Evolutionary conservation across 2,797 vertebrate species (phyloP).

Genomic region (Syndactyla subalaris): DNA sequence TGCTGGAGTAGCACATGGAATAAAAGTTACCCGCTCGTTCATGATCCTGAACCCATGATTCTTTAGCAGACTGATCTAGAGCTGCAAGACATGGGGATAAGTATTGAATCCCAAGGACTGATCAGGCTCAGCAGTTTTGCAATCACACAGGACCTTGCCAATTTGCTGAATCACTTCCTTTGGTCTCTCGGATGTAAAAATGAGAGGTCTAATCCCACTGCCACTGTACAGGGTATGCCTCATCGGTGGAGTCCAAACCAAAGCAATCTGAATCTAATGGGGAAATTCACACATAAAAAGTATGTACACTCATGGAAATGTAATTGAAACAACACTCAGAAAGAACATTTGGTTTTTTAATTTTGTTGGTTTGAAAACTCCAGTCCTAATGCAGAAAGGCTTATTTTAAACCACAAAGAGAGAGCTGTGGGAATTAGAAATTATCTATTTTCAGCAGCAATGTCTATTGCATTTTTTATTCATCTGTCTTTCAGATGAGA

Average conservation of each 20-base stretch:
- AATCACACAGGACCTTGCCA: constrained; percentile 37
- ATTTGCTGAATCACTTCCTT: constrained; percentile 58
- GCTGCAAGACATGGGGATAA: not conserved
- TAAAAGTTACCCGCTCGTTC: not conserved
- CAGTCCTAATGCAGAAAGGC: constrained; percentile 16
- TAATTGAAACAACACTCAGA: constrained; percentile 45
- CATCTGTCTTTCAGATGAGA: constrained; percentile 51
- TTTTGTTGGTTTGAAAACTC: constrained; percentile 6
- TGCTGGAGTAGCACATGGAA: not conserved
- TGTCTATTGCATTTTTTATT: constrained; percentile 37
- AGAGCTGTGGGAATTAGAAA: constrained; percentile 8
- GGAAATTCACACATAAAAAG: constrained; percentile 43
- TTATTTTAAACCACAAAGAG: constrained; percentile 53
- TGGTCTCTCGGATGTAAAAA: constrained; percentile 3
- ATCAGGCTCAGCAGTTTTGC: constrained; percentile 51
- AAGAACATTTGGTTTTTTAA: not conserved
- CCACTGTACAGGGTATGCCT: constrained; percentile 18
- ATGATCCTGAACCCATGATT: not conserved
- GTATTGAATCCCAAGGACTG: not conserved
- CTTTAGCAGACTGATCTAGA: not conserved
- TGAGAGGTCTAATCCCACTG: constrained; percentile 37
- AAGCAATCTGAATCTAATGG: constrained; percentile 25
- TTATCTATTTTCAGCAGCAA: constrained; percentile 48
- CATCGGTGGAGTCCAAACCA: not conserved
- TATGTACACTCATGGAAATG: not conserved